These are phyloP conservation scores for Chondrilla cf. caribensis DNA, from an alignment of 37 sponge, comb jelly and placozoan species.

Conservation along the genomic window DNA sequence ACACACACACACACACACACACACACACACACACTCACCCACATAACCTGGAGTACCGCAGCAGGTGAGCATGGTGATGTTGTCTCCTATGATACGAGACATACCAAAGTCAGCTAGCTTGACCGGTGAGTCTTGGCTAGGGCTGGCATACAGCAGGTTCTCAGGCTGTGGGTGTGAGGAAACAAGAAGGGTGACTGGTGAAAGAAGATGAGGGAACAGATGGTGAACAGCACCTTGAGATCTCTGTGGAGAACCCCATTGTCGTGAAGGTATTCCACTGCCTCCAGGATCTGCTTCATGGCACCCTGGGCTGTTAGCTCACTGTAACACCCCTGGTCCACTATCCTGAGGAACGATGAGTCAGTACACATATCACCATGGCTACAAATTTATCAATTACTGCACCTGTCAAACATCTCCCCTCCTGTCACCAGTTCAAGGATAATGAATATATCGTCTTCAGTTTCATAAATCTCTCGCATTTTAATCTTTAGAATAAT, in stretches of 20 bases:
- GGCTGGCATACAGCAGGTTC: slow-evolving; percentile 30
- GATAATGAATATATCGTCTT: slow-evolving; percentile 10
- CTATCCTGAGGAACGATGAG: slow-evolving; percentile 11
- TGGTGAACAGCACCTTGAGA: slow-evolving; percentile 29
- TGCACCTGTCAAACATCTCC: slow-evolving; percentile 35
- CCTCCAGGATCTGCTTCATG: slow-evolving; percentile 7
- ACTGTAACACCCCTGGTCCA: slow-evolving; percentile 18
- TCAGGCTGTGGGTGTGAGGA: slow-evolving; percentile 21
- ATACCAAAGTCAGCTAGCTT: slow-evolving; percentile 51
- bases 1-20: background rate
- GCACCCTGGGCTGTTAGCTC: background rate
- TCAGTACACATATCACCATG: no score
- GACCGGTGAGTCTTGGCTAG: background rate
- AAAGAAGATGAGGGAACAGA: background rate
- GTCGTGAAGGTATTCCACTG: slow-evolving; percentile 32
- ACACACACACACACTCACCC: slow-evolving; percentile 21
- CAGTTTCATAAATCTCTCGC: slow-evolving; percentile 33
- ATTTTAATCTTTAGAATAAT: slow-evolving; percentile 12
- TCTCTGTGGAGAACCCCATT: slow-evolving; percentile 33
- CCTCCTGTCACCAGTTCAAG: slow-evolving; percentile 37
- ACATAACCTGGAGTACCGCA: slow-evolving; percentile 51
- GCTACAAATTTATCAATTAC: background rate
- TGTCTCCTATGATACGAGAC: slow-evolving; percentile 11
- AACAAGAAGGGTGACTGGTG: background rate
- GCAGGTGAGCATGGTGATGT: slow-evolving; percentile 19